Percentiles rank a stretch among this genome's conserved stretches.
phyloP scores from a whole-genome alignment of 2,113 vertebrate genomes.

The Morone saxatilis region DNA sequence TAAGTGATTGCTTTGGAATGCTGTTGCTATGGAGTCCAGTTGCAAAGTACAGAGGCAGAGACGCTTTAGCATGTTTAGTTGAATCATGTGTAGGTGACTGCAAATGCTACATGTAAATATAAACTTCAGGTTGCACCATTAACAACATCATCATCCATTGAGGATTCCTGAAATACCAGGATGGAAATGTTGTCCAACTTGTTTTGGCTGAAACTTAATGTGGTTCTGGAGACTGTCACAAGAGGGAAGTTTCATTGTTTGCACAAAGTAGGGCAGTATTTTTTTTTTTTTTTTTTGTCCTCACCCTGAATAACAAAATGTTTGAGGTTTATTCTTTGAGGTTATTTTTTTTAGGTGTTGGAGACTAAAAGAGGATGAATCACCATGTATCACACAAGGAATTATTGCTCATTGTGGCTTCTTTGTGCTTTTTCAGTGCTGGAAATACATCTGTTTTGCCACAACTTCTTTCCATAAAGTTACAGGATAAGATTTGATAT shows the following conservation, averaged over 20 bases:
- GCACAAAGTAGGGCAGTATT: conserved; percentile 59
- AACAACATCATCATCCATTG: conserved; percentile 10
- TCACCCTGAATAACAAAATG: conserved; percentile 28
- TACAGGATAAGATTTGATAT: conserved; percentile 1
- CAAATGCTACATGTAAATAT: neutral
- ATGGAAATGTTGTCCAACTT: conserved; percentile 57
- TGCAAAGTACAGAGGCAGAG: conserved; percentile 43
- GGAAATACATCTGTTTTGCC: neutral
- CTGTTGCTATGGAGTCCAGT: conserved; percentile 66
- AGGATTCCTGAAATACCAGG: conserved; percentile 67
- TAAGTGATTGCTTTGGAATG: conserved; percentile 78
- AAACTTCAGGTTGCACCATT: conserved; percentile 21
- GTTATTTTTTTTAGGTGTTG: conserved; percentile 34
- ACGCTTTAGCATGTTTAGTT: conserved; percentile 15
- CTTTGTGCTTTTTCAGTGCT: conserved; percentile 2
- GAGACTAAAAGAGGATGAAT: conserved; percentile 41
- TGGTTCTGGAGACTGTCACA: conserved; percentile 38
- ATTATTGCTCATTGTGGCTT: conserved; percentile 26
- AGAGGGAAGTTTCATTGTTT: conserved; percentile 57
- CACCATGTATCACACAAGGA: conserved; percentile 7
- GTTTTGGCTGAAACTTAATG: conserved; percentile 68
- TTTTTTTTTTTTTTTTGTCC: conserved; percentile 27
- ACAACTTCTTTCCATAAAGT: conserved; percentile 20
- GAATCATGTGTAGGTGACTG: conserved; percentile 11
- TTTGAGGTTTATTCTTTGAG: conserved; percentile 45